phyloP scores from a whole-genome alignment of 1,140 invertebrate species.

The Apis dorsata region DNA sequence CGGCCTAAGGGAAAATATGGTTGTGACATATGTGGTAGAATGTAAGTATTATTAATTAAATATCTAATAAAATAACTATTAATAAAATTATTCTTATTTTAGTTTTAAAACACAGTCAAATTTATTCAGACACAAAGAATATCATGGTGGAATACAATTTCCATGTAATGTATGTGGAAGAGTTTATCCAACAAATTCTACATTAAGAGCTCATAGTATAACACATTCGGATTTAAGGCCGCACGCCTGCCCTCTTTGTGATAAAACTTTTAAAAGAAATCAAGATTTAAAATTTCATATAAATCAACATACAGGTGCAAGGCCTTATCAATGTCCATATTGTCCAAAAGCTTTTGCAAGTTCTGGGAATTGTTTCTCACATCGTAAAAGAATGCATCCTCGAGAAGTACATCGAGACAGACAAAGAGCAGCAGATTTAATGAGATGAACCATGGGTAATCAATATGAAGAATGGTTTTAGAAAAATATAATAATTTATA shows the following conservation, averaged over 20 bases:
- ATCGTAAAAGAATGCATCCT: conserved; percentile 87
- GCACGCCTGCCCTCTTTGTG: conserved; percentile 85
- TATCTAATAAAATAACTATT: neutral
- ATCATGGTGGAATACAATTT: conserved; percentile 84
- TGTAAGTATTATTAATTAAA: conserved; percentile 80
- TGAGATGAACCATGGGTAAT: conserved; percentile 77
- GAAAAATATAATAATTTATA: conserved; percentile 18
- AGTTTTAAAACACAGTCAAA: conserved; percentile 87
- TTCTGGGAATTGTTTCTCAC: conserved; percentile 89
- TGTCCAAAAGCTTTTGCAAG: conserved; percentile 90
- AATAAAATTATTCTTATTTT: conserved; percentile 61
- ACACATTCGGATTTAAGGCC: conserved; percentile 86
- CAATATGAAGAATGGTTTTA: conserved; percentile 72
- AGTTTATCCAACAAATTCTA: conserved; percentile 86
- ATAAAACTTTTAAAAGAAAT: conserved; percentile 88
- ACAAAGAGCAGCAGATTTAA: conserved; percentile 78
- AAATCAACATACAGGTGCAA: conserved; percentile 89
- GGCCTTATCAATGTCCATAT: conserved; percentile 90
- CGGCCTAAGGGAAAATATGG: conserved; percentile 83
- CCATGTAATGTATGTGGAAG: conserved; percentile 85
- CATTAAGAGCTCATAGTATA: conserved; percentile 85
- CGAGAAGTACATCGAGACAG: conserved; percentile 79
- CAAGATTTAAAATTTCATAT: conserved; percentile 89
- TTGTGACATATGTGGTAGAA: conserved; percentile 85
- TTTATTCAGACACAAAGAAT: conserved; percentile 84